Percentiles rank a stretch among this genome's conserved stretches.
These are phyloP conservation scores for Menidia menidia DNA, from an alignment of 2,797 vertebrate species.

Conservation along the genomic window DNA sequence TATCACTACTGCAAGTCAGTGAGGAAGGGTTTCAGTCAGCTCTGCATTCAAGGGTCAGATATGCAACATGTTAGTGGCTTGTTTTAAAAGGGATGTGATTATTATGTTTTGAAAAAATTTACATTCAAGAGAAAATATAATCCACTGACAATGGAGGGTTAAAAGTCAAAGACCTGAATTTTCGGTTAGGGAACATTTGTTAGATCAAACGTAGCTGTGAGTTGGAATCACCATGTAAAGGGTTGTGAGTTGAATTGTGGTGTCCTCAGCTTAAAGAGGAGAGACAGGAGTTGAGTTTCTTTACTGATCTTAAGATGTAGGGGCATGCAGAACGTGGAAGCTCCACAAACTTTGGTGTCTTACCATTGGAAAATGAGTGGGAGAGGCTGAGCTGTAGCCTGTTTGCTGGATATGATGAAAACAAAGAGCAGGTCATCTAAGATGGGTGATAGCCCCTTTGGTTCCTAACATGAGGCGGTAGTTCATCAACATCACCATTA, in stretches of 20 bases:
- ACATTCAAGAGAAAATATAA: slow-evolving; percentile 3
- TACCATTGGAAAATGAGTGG: slow-evolving; percentile 74
- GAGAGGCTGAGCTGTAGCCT: slow-evolving; percentile 77
- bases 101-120: neutral
- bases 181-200: slow-evolving; percentile 13
- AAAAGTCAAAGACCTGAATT: slow-evolving; percentile 20
- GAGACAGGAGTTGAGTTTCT: slow-evolving; percentile 1
- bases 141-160: slow-evolving; percentile 3
- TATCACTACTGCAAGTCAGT: too few relatives aligned
- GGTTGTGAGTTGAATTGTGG: slow-evolving; percentile 7
- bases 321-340: slow-evolving; percentile 58
- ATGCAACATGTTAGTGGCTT: neutral
- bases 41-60: neutral
- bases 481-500: neutral
- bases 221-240: slow-evolving; percentile 1
- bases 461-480: neutral
- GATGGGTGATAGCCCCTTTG: neutral
- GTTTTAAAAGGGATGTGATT: neutral
- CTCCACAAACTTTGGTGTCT: slow-evolving; percentile 39
- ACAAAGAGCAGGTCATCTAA: slow-evolving; percentile 64
- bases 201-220: slow-evolving; percentile 7
- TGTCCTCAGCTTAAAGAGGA: slow-evolving; percentile 14
- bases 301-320: slow-evolving; percentile 15
- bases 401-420: slow-evolving; percentile 69
- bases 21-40: too few relatives aligned